Evolutionary conservation across 1,140 invertebrate genomes (phyloP), one percentile per base, ranked within the genome.

Genomic region (Agrypnia vestita): DNA sequence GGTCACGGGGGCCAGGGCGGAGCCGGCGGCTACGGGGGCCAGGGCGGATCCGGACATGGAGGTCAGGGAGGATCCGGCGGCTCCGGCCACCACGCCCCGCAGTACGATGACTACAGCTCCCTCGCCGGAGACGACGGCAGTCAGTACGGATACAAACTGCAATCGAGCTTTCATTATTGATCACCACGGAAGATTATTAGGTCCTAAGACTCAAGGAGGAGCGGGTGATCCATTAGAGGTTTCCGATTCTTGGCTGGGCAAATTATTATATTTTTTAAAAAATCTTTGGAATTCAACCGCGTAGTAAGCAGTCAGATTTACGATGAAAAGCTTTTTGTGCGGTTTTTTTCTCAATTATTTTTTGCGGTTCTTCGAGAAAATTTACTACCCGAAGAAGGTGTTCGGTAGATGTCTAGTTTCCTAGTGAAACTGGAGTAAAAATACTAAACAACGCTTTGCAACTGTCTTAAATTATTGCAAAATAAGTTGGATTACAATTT

Each of bases 131-230:
- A 83, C 25, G 80, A 82, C 51, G 82, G 80, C 35, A 21, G 44
- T 4, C 51, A 80, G 44, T 83, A 81, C 72, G 82, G 82, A 17
- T 83, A 83, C 80, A 83, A 82, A 61, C 59, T 82, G 35, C 80
- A 80, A 21, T 67, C 78, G 19, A 82, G 69, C 80, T 81, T 81
- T 61, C 78, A 78, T 35, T 83, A 82, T 55, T 83, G 77, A 79
- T 74, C 77, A 79, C 69, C 71, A 15, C 25, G 71, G n/a, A 74
- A 74, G 12, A 64, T 64, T 12, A 12, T 15, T 74, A 74, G 67
- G 67, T 15, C n/a, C 15, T 71, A 56, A 55, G 53, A 56, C 1
- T 12, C 53, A 53, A 73, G 25, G 17, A 55, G 25, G 53, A 55
- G 51, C 53, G 35, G 9, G 12, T 51, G n/a, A 56, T 74, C 49